These are phyloP conservation scores for Plectropomus leopardus DNA, from an alignment of 2,113 vertebrate species.

Conservation along the genomic window DNA sequence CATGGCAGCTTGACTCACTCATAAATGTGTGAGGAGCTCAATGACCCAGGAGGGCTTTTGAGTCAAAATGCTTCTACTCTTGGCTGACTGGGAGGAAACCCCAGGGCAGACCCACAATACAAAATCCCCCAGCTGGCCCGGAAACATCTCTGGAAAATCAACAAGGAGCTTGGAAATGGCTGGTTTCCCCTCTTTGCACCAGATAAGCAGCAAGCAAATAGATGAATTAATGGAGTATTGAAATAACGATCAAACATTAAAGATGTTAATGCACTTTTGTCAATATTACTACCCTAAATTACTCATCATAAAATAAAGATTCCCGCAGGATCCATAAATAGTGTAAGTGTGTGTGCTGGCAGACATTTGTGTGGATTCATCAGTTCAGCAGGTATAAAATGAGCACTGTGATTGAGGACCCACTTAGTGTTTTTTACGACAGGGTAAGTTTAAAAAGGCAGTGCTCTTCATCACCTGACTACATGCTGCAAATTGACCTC, in stretches of 20 bases:
- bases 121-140: slow-evolving; percentile 10
- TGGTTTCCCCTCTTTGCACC: not conserved
- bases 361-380: slow-evolving; percentile 48
- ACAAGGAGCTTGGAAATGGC: slow-evolving; percentile 5
- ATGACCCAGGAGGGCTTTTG: slow-evolving; percentile 26
- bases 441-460: slow-evolving; percentile 27
- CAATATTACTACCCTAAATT: slow-evolving; percentile 42
- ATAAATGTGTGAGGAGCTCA: slow-evolving; percentile 17
- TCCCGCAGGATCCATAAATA: slow-evolving; percentile 29
- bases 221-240: slow-evolving; percentile 19
- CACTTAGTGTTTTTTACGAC: slow-evolving; percentile 41
- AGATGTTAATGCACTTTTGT: slow-evolving; percentile 48
- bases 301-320: slow-evolving; percentile 36
- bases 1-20: slow-evolving; percentile 16
- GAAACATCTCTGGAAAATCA: slow-evolving; percentile 19
- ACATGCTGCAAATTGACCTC: slow-evolving; percentile 29
- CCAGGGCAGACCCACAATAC: slow-evolving; percentile 8
- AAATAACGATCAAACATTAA: slow-evolving; percentile 40
- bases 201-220: slow-evolving; percentile 13
- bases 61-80: slow-evolving; percentile 28
- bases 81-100: slow-evolving; percentile 2
- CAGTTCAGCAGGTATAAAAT: slow-evolving; percentile 50
- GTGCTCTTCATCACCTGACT: slow-evolving; percentile 44
- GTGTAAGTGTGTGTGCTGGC: slow-evolving; percentile 6
- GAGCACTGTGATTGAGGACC: slow-evolving; percentile 24